phyloP scores from a whole-genome alignment of 2,888 invertebrate genomes.

The Trichogramma dendrolimi region DNA sequence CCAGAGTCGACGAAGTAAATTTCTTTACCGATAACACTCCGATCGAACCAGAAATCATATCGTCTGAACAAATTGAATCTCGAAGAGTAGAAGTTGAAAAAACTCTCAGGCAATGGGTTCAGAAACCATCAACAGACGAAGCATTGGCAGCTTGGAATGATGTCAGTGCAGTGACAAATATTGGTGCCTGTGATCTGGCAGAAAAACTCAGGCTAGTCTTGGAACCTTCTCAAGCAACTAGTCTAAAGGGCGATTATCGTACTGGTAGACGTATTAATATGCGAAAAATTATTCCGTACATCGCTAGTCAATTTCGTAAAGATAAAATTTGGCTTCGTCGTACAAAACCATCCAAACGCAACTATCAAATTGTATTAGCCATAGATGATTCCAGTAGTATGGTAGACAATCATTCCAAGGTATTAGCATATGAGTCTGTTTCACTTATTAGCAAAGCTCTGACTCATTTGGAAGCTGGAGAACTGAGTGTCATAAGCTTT shows the following conservation, averaged over 20 bases:
- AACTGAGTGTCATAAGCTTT: slow-evolving; percentile 86
- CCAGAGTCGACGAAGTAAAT: slow-evolving; percentile 68
- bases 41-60: slow-evolving; percentile 18
- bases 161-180: slow-evolving; percentile 59
- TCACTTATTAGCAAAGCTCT: slow-evolving; percentile 85
- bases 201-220: slow-evolving; percentile 90
- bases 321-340: slow-evolving; percentile 98
- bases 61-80: slow-evolving; percentile 28
- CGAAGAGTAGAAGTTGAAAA: slow-evolving; percentile 40
- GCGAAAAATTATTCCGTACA: slow-evolving; percentile 96
- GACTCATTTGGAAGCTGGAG: slow-evolving; percentile 88
- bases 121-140: slow-evolving; percentile 50
- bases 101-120: slow-evolving; percentile 42
- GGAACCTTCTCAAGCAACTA: slow-evolving; percentile 90
- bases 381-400: slow-evolving; percentile 93
- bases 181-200: slow-evolving; percentile 78
- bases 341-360: slow-evolving; percentile 90
- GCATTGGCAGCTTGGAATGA: slow-evolving; percentile 61
- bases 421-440: slow-evolving; percentile 90
- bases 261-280: slow-evolving; percentile 97
- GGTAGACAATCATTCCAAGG: slow-evolving; percentile 85
- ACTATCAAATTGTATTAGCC: slow-evolving; percentile 94
- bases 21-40: slow-evolving; percentile 63
- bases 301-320: slow-evolving; percentile 97
- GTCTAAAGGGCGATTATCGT: slow-evolving; percentile 90